Base-by-base conservation (phyloP, 1,140 invertebrate species). In the Hermetia illucens region DNA sequence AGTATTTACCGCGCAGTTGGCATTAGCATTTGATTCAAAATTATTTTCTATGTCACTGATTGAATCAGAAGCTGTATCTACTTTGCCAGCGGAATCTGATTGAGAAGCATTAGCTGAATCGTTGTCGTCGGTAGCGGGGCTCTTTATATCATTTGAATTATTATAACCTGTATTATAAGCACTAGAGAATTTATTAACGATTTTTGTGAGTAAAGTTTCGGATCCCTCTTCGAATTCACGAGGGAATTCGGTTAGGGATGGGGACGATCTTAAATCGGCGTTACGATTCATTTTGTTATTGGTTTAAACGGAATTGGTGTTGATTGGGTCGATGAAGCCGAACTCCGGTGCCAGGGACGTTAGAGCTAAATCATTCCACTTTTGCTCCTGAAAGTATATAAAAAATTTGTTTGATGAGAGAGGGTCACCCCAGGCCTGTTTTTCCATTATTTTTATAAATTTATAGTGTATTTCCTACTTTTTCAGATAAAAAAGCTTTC, bases 281-380 rank as follows among this genome's bases (percentile, higher is more conserved):
- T 71, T 71, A 69, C 75, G 70, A 40, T 50, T 63, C n/a, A 44
- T 32, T 36, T 13, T 40, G 27, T 38, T 42, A 25, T 36, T 43
- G 8, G 22, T 53, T 25, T 41, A 17, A 12, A 21, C n/a, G 15
- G 21, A 21, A 34, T 21, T n/a, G n/a, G 55, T 45, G 34, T 56
- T 58, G 9, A 59, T 41, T 40, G 58, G 57, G 44, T 59, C 57
- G 31, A 50, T 55, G 16, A 59, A 36, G 6, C 51, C 53, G 1
- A 57, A 51, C 39, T 59, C 57, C 5, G 57, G 57, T 20, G 57
- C 56, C 25, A 79, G 55, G 19, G 66, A 65, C 19, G 66, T 68
- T 16, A 91, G 61, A 29, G 76, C 80, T 38, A 89, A 62, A 63
- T 90, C 86, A 34, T 71, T 74, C 86, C 86, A 91, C 65, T 85